Conservation (phyloP, 1,140 invertebrate species). For the Drosophila ercepeae region DNA sequence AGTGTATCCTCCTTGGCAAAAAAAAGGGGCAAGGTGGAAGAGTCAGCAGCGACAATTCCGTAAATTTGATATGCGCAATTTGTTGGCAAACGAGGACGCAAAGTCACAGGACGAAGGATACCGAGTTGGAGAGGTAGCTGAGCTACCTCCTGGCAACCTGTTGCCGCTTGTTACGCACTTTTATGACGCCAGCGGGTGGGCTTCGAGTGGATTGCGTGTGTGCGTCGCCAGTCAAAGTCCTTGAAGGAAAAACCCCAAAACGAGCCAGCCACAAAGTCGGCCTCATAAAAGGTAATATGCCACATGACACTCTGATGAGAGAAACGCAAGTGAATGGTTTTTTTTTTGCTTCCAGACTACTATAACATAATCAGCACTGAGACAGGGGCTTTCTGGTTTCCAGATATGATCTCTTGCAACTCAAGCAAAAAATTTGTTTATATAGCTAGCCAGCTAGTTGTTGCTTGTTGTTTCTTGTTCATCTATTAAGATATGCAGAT, state of each 20-base stretch:
- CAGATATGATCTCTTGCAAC: not conserved
- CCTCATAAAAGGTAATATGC: conserved; percentile 66
- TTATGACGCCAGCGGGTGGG: conserved; percentile 47
- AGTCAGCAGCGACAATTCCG: conserved; percentile 61
- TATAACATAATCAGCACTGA: conserved; percentile 53
- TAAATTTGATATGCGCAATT: conserved; percentile 83
- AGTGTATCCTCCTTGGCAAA: not conserved
- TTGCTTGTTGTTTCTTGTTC: conserved; percentile 3
- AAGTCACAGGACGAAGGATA: conserved; percentile 4
- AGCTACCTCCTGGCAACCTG: conserved; percentile 63
- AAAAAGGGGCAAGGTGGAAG: conserved; percentile 16
- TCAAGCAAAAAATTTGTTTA: conserved; percentile 2
- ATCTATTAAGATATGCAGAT: conserved; percentile 38
- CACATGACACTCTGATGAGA: conserved; percentile 51
- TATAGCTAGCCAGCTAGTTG: too few relatives aligned
- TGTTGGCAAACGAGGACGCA: conserved; percentile 65
- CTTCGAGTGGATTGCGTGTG: conserved; percentile 44
- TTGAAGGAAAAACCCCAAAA: not conserved
- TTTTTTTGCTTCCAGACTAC: conserved; percentile 26
- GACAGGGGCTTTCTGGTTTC: not conserved
- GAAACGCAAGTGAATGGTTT: conserved; percentile 1
- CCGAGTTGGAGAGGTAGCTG: not conserved
- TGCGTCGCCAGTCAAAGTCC: not conserved
- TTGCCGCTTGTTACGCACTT: conserved; percentile 71
- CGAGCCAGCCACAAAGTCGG: conserved; percentile 30